Base-by-base conservation (phyloP, 30 jellyfish, hydroid and myxozoan species). In the Hydra vulgaris region DNA sequence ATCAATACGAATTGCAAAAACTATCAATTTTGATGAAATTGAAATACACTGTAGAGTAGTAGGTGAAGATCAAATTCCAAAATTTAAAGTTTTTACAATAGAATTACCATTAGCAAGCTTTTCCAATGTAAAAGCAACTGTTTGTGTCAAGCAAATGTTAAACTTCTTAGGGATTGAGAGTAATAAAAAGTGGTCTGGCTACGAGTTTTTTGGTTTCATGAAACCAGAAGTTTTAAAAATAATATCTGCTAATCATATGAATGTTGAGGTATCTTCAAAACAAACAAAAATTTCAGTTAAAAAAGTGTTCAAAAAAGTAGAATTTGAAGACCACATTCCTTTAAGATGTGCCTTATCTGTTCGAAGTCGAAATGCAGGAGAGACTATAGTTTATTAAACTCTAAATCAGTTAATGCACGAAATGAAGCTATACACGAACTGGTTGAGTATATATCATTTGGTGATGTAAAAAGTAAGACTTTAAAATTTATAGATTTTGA, bases 391-490 rank as follows among this genome's bases (percentile, higher is more conserved):
- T 25, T 25, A 73, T 4, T 73, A 1, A n/a, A 25, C 53, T n/a
- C 53, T 21, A 73, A 73, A 53, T 73, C 81, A 25, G 53, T 20
- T n/a, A 73, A 25, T 21, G 53, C 81, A 20, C 53, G 81, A 5
- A 73, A 73, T 25, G 61, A 20, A 53, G 22, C 56, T 22, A 73
- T 73, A 21, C 81, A 73, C 17, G 81, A 25, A 73, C 66, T 25
- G 23, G 81, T 25, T 25, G 53, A 73, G 53, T 25, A 20, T 73
- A 25, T 25, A 73, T 73, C 81, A 20, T 1, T 20, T 25, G 56
- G 53, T 73, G 81, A 73, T 73, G 81, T 73, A 21, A 21, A 73
- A 25, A 73, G 81, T 73, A 25, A 73, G 81, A 40, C 61, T 40
- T 40, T 3, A 40, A 3, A 40, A n/a, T n/a, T n/a, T n/a, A 40